phyloP scores from a whole-genome alignment of 2,113 vertebrate species.

The Atlantisia rogersi region DNA sequence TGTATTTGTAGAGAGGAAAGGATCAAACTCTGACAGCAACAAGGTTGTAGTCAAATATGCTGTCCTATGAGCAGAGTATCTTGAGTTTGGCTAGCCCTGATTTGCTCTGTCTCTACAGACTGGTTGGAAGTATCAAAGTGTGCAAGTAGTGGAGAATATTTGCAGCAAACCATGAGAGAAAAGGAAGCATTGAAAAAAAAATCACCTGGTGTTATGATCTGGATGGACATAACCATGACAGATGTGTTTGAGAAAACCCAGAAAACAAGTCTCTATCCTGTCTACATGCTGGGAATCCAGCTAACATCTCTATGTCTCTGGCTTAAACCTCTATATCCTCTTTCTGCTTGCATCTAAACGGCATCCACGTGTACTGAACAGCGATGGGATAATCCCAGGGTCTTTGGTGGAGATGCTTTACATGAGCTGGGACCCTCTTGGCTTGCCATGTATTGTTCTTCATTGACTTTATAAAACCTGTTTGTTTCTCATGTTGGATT shows the following conservation, averaged over 20 bases:
- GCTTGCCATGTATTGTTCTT: neutral
- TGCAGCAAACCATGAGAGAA: neutral
- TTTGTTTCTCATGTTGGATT: neutral
- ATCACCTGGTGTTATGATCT: neutral
- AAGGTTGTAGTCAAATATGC: neutral
- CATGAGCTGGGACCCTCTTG: neutral
- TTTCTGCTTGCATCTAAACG: neutral
- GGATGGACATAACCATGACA: no score
- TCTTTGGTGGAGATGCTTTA: neutral
- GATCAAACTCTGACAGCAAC: neutral
- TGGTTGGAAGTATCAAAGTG: neutral
- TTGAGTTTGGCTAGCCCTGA: neutral
- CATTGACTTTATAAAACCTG: neutral
- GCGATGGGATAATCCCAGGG: neutral
- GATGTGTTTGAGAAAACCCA: neutral
- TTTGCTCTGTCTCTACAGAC: neutral
- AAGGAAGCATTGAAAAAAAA: neutral
- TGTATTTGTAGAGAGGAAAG: neutral
- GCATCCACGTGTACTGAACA: neutral
- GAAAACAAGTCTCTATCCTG: neutral
- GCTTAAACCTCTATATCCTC: neutral
- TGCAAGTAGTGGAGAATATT: neutral
- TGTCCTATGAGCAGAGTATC: fast-evolving
- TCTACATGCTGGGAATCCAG: neutral
- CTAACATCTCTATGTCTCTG: neutral